phyloP scores from a whole-genome alignment of 2,113 vertebrate genomes.

The Mystacornis crossleyi region DNA sequence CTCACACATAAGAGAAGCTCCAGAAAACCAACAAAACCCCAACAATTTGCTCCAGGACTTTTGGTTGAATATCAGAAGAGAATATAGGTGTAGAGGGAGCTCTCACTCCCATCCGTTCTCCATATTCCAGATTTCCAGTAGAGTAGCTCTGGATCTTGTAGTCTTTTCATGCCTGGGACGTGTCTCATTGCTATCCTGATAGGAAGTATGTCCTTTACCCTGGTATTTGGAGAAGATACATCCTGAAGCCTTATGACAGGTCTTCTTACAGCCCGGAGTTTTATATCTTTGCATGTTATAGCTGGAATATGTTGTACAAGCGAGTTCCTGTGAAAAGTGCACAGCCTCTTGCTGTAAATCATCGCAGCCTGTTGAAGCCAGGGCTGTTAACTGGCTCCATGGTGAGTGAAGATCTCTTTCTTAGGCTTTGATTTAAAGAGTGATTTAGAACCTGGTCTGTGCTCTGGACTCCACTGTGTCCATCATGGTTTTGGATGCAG shows the following conservation, averaged over 20 bases:
- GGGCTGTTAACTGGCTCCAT: background rate
- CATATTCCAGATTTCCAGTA: background rate
- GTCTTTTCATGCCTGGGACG: background rate
- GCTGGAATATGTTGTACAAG: background rate
- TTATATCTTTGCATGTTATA: background rate
- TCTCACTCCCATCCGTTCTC: background rate
- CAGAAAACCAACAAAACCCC: background rate
- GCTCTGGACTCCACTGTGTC: conserved; percentile 9
- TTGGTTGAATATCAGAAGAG: background rate
- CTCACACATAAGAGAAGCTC: background rate
- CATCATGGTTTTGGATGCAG: background rate
- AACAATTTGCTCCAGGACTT: background rate
- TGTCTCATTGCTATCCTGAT: background rate
- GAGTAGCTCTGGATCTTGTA: background rate
- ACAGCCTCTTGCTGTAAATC: conserved; percentile 1
- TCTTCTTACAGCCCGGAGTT: background rate
- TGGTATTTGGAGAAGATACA: background rate
- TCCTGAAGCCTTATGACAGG: background rate
- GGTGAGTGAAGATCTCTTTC: conserved; percentile 26
- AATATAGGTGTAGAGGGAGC: background rate
- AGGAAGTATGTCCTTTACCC: background rate
- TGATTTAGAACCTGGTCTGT: conserved; percentile 18
- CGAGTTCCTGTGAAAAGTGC: background rate
- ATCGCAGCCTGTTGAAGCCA: background rate
- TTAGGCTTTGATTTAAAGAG: conserved; percentile 21